Evolutionary conservation across 2,888 invertebrate genomes (phyloP).

Genomic region (Tenthredo distinguenda): DNA sequence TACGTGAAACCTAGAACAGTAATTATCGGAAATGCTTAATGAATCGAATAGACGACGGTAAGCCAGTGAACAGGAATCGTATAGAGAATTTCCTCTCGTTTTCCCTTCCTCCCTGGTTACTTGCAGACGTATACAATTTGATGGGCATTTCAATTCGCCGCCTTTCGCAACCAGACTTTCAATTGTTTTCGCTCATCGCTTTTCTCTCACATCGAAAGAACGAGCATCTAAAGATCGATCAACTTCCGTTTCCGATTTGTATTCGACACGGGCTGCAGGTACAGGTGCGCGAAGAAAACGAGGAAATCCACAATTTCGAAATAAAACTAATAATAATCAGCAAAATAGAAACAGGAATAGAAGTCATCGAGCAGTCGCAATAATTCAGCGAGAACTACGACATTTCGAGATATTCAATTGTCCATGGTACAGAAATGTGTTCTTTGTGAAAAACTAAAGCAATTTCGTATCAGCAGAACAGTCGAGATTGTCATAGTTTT

Average conservation of each 20-base stretch:
- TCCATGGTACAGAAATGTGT: neutral
- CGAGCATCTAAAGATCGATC: conserved; percentile 22
- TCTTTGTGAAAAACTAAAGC: neutral
- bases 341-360: neutral
- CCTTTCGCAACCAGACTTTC: conserved; percentile 46
- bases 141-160: conserved; percentile 36
- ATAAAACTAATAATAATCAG: neutral
- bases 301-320: neutral
- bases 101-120: neutral
- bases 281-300: conserved; percentile 3
- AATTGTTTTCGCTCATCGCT: conserved; percentile 25
- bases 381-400: neutral
- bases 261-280: conserved; percentile 3
- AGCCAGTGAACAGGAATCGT: neutral
- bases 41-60: conserved; percentile 7
- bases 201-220: neutral
- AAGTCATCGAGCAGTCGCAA: neutral
- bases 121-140: conserved; percentile 22
- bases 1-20: conserved; percentile 11
- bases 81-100: neutral
- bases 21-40: conserved; percentile 33
- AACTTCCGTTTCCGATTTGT: conserved; percentile 16
- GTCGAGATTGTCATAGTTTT: neutral
- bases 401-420: neutral
- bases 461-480: neutral